Percentiles rank a stretch among this genome's conserved stretches.
Conservation (phyloP, 2,113 vertebrate species). For the Odocoileus hemionus region DNA sequence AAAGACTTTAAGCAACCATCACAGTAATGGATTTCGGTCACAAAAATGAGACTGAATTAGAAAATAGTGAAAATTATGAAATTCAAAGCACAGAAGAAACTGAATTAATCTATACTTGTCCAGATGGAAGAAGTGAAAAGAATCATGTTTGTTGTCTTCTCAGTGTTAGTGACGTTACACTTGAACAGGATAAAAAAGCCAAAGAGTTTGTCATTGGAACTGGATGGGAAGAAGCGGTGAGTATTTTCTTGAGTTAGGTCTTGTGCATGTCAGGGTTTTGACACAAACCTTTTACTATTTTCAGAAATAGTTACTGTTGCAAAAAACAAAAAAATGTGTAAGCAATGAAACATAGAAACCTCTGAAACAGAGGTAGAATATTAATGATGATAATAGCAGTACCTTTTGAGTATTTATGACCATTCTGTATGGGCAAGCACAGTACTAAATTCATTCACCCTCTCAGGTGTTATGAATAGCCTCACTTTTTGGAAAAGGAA, state of each 20-base stretch:
- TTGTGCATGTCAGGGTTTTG: not conserved
- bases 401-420: not conserved
- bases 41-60: constrained; percentile 35
- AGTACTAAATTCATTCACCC: not conserved
- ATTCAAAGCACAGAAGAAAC: constrained; percentile 38
- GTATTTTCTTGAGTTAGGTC: constrained; percentile 51
- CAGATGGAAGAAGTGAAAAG: constrained; percentile 69
- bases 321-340: not conserved
- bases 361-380: not conserved
- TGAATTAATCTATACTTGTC: constrained; percentile 14
- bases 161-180: constrained; percentile 80
- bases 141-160: constrained; percentile 80
- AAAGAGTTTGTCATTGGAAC: constrained; percentile 67
- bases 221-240: constrained; percentile 88
- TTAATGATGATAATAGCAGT: not conserved
- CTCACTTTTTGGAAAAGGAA: not conserved
- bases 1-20: constrained; percentile 12
- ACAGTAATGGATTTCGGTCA: constrained; percentile 63
- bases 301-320: not conserved
- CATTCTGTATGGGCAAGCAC: not conserved
- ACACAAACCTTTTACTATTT: not conserved
- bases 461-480: not conserved
- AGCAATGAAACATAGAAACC: not conserved
- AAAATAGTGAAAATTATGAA: constrained; percentile 24
- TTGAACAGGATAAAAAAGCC: constrained; percentile 69